Evolutionary conservation across 2,797 vertebrate genomes (phyloP).

Genomic region (Fundulus diaphanus): DNA sequence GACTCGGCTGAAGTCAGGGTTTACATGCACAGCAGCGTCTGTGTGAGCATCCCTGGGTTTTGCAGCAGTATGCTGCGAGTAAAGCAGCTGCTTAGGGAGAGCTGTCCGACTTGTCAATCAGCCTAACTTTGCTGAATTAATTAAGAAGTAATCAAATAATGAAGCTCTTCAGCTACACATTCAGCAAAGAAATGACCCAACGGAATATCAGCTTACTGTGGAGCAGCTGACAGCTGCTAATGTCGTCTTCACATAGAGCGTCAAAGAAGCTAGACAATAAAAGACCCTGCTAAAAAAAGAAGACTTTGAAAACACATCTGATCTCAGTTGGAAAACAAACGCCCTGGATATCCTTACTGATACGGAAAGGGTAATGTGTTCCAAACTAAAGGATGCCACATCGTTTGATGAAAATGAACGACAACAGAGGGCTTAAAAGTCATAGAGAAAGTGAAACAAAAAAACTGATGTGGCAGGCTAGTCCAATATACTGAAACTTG

Average conservation of each 20-base stretch:
- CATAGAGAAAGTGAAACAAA: too few species aligned
- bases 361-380: too few species aligned
- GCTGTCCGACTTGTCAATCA: conserved; percentile 40
- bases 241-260: background rate
- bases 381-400: too few species aligned
- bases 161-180: background rate
- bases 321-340: too few species aligned
- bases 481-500: too few species aligned
- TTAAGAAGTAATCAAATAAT: conserved; percentile 39
- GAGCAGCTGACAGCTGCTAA: conserved; percentile 1
- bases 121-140: conserved; percentile 33
- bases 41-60: background rate
- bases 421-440: too few species aligned
- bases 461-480: too few species aligned
- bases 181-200: background rate
- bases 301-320: too few species aligned
- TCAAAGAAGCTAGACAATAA: background rate
- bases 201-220: conserved; percentile 3
- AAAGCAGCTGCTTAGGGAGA: conserved; percentile 25
- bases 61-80: background rate
- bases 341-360: too few species aligned
- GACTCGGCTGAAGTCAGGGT: background rate
- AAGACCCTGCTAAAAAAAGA: too few species aligned
- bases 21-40: background rate
- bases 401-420: too few species aligned